phyloP scores from a whole-genome alignment of 1,140 invertebrate genomes.

The Calliphora vicina region DNA sequence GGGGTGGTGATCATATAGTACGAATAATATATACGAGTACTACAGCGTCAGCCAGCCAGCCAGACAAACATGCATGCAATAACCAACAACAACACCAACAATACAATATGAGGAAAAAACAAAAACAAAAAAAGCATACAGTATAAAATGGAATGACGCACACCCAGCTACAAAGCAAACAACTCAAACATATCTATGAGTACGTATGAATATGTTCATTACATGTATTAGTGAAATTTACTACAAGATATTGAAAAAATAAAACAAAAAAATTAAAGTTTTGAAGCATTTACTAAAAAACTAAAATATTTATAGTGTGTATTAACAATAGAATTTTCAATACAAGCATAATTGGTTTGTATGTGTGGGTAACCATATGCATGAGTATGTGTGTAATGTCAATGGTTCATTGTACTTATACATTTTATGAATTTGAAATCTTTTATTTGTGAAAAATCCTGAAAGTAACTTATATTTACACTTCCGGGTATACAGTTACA shows the following conservation, averaged over 20 bases:
- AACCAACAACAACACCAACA: background rate
- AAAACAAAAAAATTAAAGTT: background rate
- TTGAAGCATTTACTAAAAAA: background rate
- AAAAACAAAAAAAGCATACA: background rate
- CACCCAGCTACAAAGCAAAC: background rate
- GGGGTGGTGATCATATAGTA: slow-evolving; percentile 4
- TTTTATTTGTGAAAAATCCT: no score
- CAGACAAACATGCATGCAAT: background rate
- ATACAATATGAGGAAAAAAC: no score
- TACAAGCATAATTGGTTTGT: background rate
- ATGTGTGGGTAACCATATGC: background rate
- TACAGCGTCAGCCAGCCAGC: background rate
- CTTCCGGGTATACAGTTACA: no score
- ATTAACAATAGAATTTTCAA: background rate
- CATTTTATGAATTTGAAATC: no score
- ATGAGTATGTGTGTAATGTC: no score
- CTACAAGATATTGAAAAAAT: background rate
- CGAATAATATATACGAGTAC: no score
- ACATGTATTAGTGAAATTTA: background rate
- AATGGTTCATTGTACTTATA: no score
- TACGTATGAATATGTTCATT: background rate
- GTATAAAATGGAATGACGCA: slow-evolving; percentile 12
- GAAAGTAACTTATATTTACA: no score
- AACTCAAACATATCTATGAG: background rate
- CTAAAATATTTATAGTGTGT: no score